Evolutionary conservation across 2,888 invertebrate genomes (phyloP).

Genomic region (Brenthis ino): DNA sequence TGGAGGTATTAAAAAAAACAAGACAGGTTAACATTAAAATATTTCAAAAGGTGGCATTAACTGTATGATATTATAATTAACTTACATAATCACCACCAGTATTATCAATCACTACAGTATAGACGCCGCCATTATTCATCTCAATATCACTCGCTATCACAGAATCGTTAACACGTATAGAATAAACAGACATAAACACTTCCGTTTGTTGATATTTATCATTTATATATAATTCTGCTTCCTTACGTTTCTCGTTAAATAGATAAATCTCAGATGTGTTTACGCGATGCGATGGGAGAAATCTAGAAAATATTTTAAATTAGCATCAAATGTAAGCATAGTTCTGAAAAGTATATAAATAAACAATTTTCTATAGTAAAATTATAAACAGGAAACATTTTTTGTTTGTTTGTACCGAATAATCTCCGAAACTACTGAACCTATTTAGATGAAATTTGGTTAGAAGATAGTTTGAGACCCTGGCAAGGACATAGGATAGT

Average conservation of each 20-base stretch:
- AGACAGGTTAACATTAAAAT: too few relatives aligned
- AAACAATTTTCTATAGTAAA: too few relatives aligned
- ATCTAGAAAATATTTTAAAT: slow-evolving; percentile 43
- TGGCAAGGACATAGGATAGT: too few relatives aligned
- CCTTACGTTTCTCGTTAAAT: slow-evolving; percentile 52
- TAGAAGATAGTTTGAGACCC: too few relatives aligned
- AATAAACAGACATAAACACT: slow-evolving; percentile 58
- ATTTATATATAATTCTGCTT: slow-evolving; percentile 49
- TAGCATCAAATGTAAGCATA: not conserved
- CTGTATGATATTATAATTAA: slow-evolving; percentile 28
- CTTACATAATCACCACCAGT: slow-evolving; percentile 49
- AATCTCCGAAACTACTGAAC: too few relatives aligned
- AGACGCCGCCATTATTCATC: slow-evolving; percentile 61
- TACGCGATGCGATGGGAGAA: slow-evolving; percentile 49
- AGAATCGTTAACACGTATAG: slow-evolving; percentile 46
- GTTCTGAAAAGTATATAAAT: too few relatives aligned
- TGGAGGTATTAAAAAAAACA: too few relatives aligned
- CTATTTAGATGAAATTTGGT: too few relatives aligned
- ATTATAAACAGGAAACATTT: too few relatives aligned
- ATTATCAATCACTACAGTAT: slow-evolving; percentile 52
- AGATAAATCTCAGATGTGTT: slow-evolving; percentile 46
- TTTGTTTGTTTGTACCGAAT: too few relatives aligned
- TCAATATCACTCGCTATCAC: slow-evolving; percentile 45
- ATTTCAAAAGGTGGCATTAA: too few relatives aligned
- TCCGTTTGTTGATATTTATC: slow-evolving; percentile 54